These are phyloP conservation scores for Allobates femoralis DNA, from an alignment of 2,797 vertebrate genomes.

Conservation along the genomic window DNA sequence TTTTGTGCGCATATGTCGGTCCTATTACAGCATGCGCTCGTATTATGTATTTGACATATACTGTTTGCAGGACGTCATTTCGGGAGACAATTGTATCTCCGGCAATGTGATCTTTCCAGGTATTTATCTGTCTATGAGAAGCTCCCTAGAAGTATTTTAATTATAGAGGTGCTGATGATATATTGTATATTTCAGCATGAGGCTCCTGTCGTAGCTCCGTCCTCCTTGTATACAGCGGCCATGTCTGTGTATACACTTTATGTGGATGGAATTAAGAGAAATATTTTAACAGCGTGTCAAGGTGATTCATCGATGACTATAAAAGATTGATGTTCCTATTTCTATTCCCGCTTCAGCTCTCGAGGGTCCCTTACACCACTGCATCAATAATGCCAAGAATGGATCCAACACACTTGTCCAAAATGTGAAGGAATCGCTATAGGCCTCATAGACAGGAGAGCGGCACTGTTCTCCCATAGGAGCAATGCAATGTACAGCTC, in stretches of 20 bases:
- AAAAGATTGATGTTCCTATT: neutral
- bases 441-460: neutral
- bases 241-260: neutral
- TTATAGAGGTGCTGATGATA: neutral
- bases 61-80: constrained; percentile 1
- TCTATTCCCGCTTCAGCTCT: neutral
- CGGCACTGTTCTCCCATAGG: too few species aligned
- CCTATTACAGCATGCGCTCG: constrained; percentile 7
- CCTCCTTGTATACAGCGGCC: neutral
- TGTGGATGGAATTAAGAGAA: neutral
- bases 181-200: neutral
- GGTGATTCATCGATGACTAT: neutral
- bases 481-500: too few species aligned
- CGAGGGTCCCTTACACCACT: neutral
- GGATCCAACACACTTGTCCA: neutral
- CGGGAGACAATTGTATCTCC: neutral
- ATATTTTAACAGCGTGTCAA: neutral
- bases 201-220: neutral
- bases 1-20: constrained; percentile 13
- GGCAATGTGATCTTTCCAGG: neutral
- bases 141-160: neutral
- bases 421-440: neutral
- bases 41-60: neutral
- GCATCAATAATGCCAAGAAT: neutral
- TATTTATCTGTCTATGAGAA: neutral